These are phyloP conservation scores for Nanorana parkeri DNA, from an alignment of 2,113 vertebrate species.

Conservation along the genomic window DNA sequence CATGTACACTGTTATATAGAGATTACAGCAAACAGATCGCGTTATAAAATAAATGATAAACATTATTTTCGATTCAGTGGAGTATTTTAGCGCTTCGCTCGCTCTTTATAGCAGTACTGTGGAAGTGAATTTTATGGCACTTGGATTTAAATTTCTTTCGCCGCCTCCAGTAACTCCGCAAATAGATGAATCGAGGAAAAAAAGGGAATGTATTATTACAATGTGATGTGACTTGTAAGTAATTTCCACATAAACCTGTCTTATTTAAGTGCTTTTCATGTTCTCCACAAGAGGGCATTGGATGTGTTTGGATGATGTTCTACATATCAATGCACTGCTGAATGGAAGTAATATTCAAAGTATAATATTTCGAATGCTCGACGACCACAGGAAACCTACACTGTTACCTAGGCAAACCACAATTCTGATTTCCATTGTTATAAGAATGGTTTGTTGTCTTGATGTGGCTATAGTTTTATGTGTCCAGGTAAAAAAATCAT, in stretches of 20 bases:
- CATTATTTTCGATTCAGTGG: not conserved
- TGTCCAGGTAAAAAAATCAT: too few species aligned
- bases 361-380: too few species aligned
- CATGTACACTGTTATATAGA: not conserved
- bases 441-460: too few species aligned
- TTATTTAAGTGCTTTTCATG: too few species aligned
- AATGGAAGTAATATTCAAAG: too few species aligned
- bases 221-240: not conserved
- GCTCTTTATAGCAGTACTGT: not conserved
- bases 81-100: not conserved
- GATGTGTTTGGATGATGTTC: not conserved
- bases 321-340: too few species aligned
- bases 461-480: too few species aligned
- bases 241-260: not conserved
- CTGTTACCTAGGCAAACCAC: too few species aligned
- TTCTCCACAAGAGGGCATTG: slow-evolving; percentile 11
- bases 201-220: not conserved
- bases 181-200: not conserved
- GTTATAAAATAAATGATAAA: not conserved
- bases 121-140: not conserved
- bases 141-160: not conserved
- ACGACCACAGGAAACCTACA: too few species aligned
- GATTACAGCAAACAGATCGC: not conserved
- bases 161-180: not conserved
- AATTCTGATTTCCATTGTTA: too few species aligned